These are phyloP conservation scores for Nephrocerus scutellatus DNA, from an alignment of 2,888 invertebrate species.

Conservation along the genomic window DNA sequence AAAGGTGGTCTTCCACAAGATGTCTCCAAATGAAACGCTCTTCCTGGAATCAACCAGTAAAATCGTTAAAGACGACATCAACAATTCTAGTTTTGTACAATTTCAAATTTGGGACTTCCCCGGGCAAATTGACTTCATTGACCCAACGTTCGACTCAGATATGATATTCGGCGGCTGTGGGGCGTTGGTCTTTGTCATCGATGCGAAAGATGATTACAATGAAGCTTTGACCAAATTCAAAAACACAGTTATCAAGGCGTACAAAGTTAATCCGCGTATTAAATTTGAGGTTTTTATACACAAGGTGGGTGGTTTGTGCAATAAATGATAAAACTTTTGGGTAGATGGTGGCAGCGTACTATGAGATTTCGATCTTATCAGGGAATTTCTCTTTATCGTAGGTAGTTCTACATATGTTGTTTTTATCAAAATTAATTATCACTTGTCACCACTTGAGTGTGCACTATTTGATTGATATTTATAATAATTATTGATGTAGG, in stretches of 20 bases:
- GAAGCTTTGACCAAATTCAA: slow-evolving; percentile 91
- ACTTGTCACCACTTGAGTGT: slow-evolving; percentile 1
- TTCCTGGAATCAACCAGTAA: slow-evolving; percentile 98
- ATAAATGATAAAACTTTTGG: background rate
- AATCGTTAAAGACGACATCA: slow-evolving; percentile 96
- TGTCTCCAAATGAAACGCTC: slow-evolving; percentile 99
- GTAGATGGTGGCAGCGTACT: no score
- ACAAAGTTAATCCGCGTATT: slow-evolving; percentile 90
- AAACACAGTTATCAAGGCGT: slow-evolving; percentile 88
- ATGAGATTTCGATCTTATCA: no score
- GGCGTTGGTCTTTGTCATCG: slow-evolving; percentile 94
- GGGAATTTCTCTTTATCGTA: no score
- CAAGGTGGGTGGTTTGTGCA: slow-evolving; percentile 55
- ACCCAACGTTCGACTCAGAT: slow-evolving; percentile 91
- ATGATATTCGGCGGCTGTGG: slow-evolving; percentile 96
- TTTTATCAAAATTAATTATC: no score
- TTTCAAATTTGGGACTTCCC: slow-evolving; percentile 99
- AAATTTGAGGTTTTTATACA: slow-evolving; percentile 99
- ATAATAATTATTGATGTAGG: no score
- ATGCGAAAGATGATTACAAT: slow-evolving; percentile 98
- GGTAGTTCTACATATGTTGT: no score
- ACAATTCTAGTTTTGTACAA: slow-evolving; percentile 92
- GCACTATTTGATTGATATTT: background rate
- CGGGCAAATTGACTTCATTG: slow-evolving; percentile 97
- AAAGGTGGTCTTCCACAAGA: slow-evolving; percentile 99